Conservation (phyloP, 1,140 invertebrate genomes). For the Trialeurodes vaporariorum region DNA sequence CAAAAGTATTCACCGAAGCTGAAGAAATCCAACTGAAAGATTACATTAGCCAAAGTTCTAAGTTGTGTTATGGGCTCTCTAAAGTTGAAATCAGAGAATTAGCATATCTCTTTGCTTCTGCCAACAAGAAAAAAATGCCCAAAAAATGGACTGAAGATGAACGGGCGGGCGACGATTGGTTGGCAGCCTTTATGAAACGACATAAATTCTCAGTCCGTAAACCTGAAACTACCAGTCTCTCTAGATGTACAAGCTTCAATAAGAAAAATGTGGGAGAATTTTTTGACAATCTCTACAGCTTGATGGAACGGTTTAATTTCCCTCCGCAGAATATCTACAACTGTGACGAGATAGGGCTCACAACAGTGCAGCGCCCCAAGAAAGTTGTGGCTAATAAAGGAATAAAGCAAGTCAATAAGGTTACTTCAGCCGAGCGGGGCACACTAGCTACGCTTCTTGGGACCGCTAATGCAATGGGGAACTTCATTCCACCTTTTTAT, state of each 20-base stretch:
- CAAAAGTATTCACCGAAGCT: background rate
- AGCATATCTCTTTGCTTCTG: constrained; percentile 25
- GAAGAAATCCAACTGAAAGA: background rate
- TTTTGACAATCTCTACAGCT: constrained; percentile 27
- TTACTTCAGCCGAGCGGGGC: constrained; percentile 36
- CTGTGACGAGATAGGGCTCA: constrained; percentile 35
- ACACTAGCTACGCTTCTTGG: constrained; percentile 31
- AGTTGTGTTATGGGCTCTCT: constrained; percentile 22
- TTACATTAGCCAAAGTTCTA: constrained; percentile 16
- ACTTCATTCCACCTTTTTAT: constrained; percentile 31
- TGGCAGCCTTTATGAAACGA: constrained; percentile 27
- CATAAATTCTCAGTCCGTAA: constrained; percentile 27
- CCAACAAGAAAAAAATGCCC: constrained; percentile 23
- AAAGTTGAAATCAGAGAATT: constrained; percentile 14
- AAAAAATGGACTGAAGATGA: constrained; percentile 28
- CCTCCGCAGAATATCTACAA: constrained; percentile 34
- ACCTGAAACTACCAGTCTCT: constrained; percentile 17
- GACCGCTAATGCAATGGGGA: constrained; percentile 26
- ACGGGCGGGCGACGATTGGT: constrained; percentile 30
- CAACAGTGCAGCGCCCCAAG: constrained; percentile 34
- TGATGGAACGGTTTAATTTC: constrained; percentile 27
- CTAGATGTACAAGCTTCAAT: constrained; percentile 16
- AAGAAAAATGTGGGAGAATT: constrained; percentile 23
- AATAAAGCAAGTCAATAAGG: constrained; percentile 35
- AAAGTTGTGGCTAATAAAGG: constrained; percentile 31